phyloP scores from a whole-genome alignment of 2,888 invertebrate genomes.

The Sialis fuliginosa region DNA sequence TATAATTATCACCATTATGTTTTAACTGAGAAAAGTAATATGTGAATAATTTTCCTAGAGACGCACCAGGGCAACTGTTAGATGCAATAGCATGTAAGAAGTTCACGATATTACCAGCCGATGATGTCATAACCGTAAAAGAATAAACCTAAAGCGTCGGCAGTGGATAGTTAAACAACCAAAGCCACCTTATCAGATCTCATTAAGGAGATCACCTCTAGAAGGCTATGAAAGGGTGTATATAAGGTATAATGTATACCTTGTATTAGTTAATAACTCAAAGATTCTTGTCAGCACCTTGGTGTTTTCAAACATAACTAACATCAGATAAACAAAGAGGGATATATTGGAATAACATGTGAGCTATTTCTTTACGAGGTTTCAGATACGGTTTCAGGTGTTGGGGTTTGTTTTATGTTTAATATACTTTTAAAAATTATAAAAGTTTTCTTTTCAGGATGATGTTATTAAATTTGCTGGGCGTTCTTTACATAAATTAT shows the following conservation, averaged over 20 bases:
- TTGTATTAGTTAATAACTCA: slow-evolving; percentile 1
- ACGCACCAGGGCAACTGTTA: neutral
- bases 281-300: neutral
- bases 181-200: too few species aligned
- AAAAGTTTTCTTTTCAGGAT: neutral
- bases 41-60: too few species aligned
- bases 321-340: neutral
- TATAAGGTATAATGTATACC: neutral
- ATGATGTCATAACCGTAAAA: neutral
- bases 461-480: neutral
- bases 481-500: neutral
- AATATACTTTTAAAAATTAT: too few species aligned
- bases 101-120: neutral
- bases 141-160: neutral
- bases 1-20: too few species aligned
- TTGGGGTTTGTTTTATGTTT: too few species aligned
- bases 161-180: neutral
- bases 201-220: too few species aligned
- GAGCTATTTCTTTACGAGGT: too few species aligned
- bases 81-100: neutral
- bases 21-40: too few species aligned
- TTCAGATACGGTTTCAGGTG: too few species aligned
- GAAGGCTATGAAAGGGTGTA: too few species aligned
- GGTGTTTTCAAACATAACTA: neutral
- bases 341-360: too few species aligned